Percentiles rank a stretch among this genome's conserved stretches.
Conservation (phyloP, 2,113 vertebrate genomes). For the Hassar affinis region DNA sequence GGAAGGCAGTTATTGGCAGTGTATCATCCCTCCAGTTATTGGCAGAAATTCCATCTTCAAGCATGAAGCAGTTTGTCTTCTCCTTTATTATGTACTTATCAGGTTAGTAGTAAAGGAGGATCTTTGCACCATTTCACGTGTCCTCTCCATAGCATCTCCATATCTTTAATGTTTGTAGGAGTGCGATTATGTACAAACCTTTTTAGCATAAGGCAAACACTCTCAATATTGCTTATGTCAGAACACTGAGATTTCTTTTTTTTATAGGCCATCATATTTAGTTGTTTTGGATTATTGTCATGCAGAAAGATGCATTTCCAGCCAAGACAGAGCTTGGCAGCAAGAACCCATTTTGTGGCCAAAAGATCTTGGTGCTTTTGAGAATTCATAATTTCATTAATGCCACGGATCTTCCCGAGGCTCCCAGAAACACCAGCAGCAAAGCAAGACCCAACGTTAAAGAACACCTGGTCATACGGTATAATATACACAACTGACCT, state of each 20-base stretch:
- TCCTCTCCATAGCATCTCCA: background rate
- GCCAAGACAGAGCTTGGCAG: constrained; percentile 27
- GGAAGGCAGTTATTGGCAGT: background rate
- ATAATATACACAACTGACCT: background rate
- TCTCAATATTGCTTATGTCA: background rate
- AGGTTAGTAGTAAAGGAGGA: background rate
- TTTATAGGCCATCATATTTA: constrained; percentile 1
- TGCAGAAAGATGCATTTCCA: background rate
- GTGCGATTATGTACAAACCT: background rate
- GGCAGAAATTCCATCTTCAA: background rate
- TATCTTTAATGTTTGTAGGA: background rate
- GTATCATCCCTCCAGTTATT: constrained; percentile 3
- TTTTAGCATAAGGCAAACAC: background rate
- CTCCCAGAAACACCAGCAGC: constrained; percentile 10
- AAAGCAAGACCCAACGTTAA: background rate
- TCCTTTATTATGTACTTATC: background rate
- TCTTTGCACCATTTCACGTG: background rate
- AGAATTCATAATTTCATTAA: constrained; percentile 30
- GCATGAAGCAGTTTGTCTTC: background rate
- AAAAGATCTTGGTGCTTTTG: constrained; percentile 24
- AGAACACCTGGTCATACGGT: constrained; percentile 16
- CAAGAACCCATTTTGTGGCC: background rate
- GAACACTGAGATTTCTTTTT: constrained; percentile 4
- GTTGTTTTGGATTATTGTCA: constrained; percentile 1
- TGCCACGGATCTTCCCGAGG: constrained; percentile 5